Percentiles rank a stretch among this genome's conserved stretches.
phyloP scores from a whole-genome alignment of 2,797 vertebrate genomes.

The Sebastes reedi region DNA sequence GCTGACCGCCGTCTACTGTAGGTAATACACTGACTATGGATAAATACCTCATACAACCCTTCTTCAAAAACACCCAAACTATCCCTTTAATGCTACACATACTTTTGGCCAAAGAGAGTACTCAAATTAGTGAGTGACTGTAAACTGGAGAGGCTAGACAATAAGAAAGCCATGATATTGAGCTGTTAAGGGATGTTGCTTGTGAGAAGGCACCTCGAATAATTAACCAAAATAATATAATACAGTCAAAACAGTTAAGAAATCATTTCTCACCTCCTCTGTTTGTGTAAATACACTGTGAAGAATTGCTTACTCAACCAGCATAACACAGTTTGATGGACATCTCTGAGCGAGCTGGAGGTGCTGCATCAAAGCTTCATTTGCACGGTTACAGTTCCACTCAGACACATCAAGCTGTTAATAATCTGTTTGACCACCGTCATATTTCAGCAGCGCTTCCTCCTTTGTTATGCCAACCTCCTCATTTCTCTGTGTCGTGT shows the following conservation, averaged over 20 bases:
- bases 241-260: background rate
- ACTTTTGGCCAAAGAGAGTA: background rate
- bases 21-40: background rate
- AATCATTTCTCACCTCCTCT: background rate
- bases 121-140: background rate
- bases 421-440: conserved; percentile 48
- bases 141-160: background rate
- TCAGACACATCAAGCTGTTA: conserved; percentile 39
- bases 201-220: background rate
- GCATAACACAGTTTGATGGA: conserved; percentile 31
- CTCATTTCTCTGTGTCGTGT: background rate
- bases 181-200: background rate
- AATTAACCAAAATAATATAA: background rate
- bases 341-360: conserved; percentile 13
- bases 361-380: conserved; percentile 27
- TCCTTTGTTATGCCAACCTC: conserved; percentile 27
- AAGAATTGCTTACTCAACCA: conserved; percentile 3
- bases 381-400: conserved; percentile 27
- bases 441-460: conserved; percentile 4
- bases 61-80: background rate
- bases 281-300: conserved; percentile 12
- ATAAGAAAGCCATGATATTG: background rate
- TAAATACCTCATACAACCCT: background rate
- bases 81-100: background rate
- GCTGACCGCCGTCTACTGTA: fast-evolving